Evolutionary conservation across 1,140 invertebrate genomes (phyloP), one percentile per base, ranked within the genome.

Genomic region (Cotesia chilonis): DNA sequence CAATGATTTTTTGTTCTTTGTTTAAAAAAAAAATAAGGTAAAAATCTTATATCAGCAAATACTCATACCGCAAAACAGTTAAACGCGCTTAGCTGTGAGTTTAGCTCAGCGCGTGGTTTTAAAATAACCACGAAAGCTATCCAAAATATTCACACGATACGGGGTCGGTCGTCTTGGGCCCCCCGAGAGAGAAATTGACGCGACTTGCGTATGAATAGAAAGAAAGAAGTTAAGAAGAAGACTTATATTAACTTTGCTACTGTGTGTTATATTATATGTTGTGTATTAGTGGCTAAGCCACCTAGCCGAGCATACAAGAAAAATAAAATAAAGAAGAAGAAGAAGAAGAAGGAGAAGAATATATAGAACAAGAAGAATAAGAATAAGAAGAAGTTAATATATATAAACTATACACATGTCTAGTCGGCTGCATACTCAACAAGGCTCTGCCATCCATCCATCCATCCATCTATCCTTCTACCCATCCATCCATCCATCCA

Each of bases 91-190:
- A 47, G 37, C 55, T 38, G 73, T 81, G 28, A 61, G 10, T 80
- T 86, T 86, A 84, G 81, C 82, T 84, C 83, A 84, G 79, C 75
- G 74, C 79, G 78, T 51, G 20, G 28, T 61, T 51, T 64, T 51
- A 71, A 64, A 52, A 64, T 64, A 55, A 61, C 61, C 60, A 17
- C 59, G 55, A 55, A 63, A 51, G 64, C 38, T 36, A 73, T 82
- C 75, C 75, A 75, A 81, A 83, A 83, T 81, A 82, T 84, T 83
- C 82, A 85, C 81, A 84, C 81, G 83, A 75, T 81, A 35, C 54
- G 35, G 51, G 63, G n/a, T 28, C 37, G 67, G 35, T 71, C 60
- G 28, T 64, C 61, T n/a, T 47, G 51, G 63, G 37, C 36, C 36
- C 36, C 36, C 36, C 10, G 63, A 41, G 36, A 70, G 68, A 70